These are phyloP conservation scores for Epinephelus awoara DNA, from an alignment of 2,797 vertebrate species.

Conservation along the genomic window DNA sequence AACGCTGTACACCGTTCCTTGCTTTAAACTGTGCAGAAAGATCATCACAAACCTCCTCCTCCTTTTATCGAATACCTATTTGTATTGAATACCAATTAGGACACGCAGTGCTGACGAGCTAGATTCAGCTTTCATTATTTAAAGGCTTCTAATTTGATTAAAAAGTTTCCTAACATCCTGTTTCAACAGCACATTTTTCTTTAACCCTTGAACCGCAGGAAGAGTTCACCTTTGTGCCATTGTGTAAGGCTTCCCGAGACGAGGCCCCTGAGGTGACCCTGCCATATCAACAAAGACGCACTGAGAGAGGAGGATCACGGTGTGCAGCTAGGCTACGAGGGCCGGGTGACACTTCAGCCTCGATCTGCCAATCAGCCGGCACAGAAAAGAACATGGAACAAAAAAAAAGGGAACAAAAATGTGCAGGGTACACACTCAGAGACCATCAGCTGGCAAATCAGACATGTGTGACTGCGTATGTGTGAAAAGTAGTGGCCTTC, in stretches of 20 bases:
- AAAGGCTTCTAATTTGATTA: constrained; percentile 48
- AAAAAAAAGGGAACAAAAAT: constrained; percentile 21
- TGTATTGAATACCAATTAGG: constrained; percentile 10
- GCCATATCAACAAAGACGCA: constrained; percentile 68
- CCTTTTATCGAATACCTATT: constrained; percentile 53
- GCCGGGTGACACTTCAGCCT: constrained; percentile 77
- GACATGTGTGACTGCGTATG: constrained; percentile 12
- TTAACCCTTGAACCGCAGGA: constrained; percentile 54
- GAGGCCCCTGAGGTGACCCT: constrained; percentile 57
- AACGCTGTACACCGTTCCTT: constrained; percentile 13
- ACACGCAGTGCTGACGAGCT: not conserved
- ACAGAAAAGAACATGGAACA: constrained; percentile 49
- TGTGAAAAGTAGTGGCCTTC: constrained; percentile 54
- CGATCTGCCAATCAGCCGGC: constrained; percentile 81
- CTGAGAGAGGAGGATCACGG: constrained; percentile 57
- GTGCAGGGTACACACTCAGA: constrained; percentile 22
- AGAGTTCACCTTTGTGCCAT: constrained; percentile 56
- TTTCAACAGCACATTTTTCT: constrained; percentile 29
- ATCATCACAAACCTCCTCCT: constrained; percentile 41
- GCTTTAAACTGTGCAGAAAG: constrained; percentile 37
- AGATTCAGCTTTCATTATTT: constrained; percentile 23
- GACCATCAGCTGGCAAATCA: constrained; percentile 59
- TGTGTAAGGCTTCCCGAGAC: constrained; percentile 57
- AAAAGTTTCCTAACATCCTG: constrained; percentile 24
- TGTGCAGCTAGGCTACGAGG: constrained; percentile 58